phyloP scores from a whole-genome alignment of 1,140 invertebrate genomes.

The Nomia melanderi region DNA sequence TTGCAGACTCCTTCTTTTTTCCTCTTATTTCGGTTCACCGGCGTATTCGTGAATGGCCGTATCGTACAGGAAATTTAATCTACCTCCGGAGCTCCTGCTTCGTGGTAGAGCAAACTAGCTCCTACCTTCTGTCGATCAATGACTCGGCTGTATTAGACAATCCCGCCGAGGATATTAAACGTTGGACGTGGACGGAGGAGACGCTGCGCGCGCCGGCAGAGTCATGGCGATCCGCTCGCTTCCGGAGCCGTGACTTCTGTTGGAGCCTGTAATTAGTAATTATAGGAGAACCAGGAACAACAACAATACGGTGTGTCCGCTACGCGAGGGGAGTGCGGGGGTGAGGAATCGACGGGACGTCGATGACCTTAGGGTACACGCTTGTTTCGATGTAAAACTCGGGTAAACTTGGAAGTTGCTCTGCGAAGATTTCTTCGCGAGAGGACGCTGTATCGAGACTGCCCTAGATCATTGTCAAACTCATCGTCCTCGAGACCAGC shows the following conservation, averaged over 20 bases:
- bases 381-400: too few relatives aligned
- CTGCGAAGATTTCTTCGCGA: too few relatives aligned
- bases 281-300: conserved; percentile 56
- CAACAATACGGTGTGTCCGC: conserved; percentile 52
- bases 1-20: too few relatives aligned
- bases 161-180: conserved; percentile 47
- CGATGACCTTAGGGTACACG: conserved; percentile 51
- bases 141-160: conserved; percentile 54
- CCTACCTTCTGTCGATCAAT: conserved; percentile 51
- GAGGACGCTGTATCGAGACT: too few relatives aligned
- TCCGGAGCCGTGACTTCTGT: conserved; percentile 63
- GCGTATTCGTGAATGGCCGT: conserved; percentile 17
- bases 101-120: background rate
- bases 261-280: conserved; percentile 59
- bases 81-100: conserved; percentile 13
- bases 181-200: background rate
- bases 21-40: background rate
- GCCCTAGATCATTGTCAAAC: too few relatives aligned
- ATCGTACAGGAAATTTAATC: conserved; percentile 58
- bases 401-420: too few relatives aligned
- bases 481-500: too few relatives aligned
- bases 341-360: conserved; percentile 41
- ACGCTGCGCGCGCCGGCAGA: background rate
- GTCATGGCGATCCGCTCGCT: conserved; percentile 26
- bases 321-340: background rate